These are phyloP conservation scores for Trichogramma evanescens DNA, from an alignment of 2,888 invertebrate genomes.

Conservation along the genomic window DNA sequence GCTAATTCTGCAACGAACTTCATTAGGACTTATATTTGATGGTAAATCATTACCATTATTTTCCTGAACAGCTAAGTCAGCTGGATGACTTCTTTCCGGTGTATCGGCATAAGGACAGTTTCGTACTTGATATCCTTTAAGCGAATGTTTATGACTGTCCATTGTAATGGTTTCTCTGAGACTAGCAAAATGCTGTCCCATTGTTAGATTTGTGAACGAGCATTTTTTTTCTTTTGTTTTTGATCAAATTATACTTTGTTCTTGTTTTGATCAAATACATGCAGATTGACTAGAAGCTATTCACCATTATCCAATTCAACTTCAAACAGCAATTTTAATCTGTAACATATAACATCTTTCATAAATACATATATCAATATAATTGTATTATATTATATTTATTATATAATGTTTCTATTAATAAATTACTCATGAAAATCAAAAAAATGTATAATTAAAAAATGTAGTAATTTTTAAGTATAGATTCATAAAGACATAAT, in stretches of 20 bases:
- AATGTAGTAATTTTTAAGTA: too few species aligned
- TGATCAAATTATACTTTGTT: not conserved
- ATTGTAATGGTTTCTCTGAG: conserved; percentile 44
- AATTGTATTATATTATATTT: too few species aligned
- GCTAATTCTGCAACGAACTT: conserved; percentile 31
- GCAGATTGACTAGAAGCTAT: not conserved
- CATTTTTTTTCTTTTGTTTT: conserved; percentile 31
- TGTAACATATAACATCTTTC: too few species aligned
- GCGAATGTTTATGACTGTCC: conserved; percentile 36
- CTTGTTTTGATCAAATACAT: not conserved
- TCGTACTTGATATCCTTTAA: conserved; percentile 32
- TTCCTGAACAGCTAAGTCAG: conserved; percentile 30
- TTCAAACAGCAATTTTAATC: too few species aligned
- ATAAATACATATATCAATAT: too few species aligned
- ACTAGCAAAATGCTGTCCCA: conserved; percentile 48
- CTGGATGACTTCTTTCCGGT: conserved; percentile 31
- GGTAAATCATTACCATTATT: conserved; percentile 35
- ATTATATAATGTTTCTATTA: too few species aligned
- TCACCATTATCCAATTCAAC: too few species aligned
- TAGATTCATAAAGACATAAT: too few species aligned
- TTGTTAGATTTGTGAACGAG: conserved; percentile 37
- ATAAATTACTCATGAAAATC: too few species aligned
- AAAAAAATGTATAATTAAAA: too few species aligned
- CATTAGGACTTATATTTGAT: conserved; percentile 28
- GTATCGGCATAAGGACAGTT: conserved; percentile 29